Base-by-base conservation (phyloP, 1,140 invertebrate species). In the Platyscapa corneri region DNA sequence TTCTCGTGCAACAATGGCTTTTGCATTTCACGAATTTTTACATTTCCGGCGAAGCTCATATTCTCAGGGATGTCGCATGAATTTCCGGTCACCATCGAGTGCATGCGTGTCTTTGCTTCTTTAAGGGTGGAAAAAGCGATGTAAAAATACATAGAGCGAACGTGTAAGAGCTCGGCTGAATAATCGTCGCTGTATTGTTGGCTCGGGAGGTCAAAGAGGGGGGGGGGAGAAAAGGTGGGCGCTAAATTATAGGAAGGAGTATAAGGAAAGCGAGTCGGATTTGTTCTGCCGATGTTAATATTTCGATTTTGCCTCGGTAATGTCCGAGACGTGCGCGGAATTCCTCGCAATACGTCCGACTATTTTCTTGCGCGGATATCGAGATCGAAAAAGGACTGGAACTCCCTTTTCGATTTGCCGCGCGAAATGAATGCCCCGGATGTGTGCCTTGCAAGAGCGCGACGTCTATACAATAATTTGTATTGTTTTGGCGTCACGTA, bases 241-340 rank as follows among this genome's bases (percentile, higher is more conserved):
- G 32, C 16, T 67, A 12, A 67, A 67, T 67, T 67, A 34, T 10
- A 67, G 30, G 32, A 18, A 16, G 10, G 65, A 18, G 3, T 18
- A 27, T 27, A 65, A 37, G 37, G 16, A 53, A 46, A 70, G 27
- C 12, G 74, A 72, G 34, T 79, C 37, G 70, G 74, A 79, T 85
- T 85, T 85, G 79, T 82, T 87, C 75, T 56, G 65, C n/a, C 20
- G 30, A 85, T 85, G 88, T 88, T 88, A 86, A 88, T 88, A 87
- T 89, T 88, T 89, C 87, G 88, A 89, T 89, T 87, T 87, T 87
- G 8, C 70, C 16, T 30, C 16, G 16, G 37, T 56, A 76, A 76
- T 46, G 70, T 78, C 30, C 34, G 23, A 30, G 5, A 82, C 70
- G 81, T 60, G 81, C 46, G 23, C 39, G 14, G 70, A 82, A 82